A percentile compares a stretch with the other conserved stretches of the same genome.
Conservation (phyloP, 2,888 invertebrate genomes). For the Drosophila subsilvestris region DNA sequence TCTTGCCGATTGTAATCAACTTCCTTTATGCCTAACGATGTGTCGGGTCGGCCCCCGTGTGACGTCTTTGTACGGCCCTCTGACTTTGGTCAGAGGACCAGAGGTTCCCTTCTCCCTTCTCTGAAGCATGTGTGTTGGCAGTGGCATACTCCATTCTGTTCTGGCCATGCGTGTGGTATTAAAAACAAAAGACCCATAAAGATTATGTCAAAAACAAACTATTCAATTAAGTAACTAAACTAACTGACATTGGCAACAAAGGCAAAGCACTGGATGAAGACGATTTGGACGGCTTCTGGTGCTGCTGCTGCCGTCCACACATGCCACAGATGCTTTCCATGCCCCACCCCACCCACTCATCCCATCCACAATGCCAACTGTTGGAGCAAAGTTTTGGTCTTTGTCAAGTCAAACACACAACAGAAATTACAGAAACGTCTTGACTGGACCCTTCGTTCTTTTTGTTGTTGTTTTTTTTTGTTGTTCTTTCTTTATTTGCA, state of each 20-base stretch:
- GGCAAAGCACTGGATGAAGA: conserved; percentile 11
- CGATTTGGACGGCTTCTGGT: conserved; percentile 29
- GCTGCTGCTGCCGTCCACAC: conserved; percentile 35
- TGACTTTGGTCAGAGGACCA: conserved; percentile 16
- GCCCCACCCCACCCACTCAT: conserved; percentile 1
- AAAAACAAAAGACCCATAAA: conserved; percentile 79
- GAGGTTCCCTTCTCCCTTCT: conserved; percentile 20
- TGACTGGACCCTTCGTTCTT: conserved; percentile 20
- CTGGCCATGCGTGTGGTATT: conserved; percentile 50
- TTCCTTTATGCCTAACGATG: conserved; percentile 69
- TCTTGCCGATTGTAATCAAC: conserved; percentile 60
- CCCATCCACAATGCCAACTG: conserved; percentile 35
- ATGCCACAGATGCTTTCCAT: conserved; percentile 31
- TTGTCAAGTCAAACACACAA: conserved; percentile 56
- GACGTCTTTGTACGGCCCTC: conserved; percentile 61
- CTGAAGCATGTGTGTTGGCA: conserved; percentile 13
- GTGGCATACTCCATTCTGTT: conserved; percentile 2
- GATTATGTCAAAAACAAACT: conserved; percentile 80
- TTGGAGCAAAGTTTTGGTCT: conserved; percentile 68
- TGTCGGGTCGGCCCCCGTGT: conserved; percentile 50
- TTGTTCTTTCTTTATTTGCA: conserved; percentile 40
- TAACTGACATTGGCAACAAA: conserved; percentile 72
- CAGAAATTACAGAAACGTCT: conserved; percentile 55
- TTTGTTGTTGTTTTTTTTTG: conserved; percentile 27
- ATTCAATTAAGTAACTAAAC: conserved; percentile 80